Percentiles rank a stretch among this genome's conserved stretches.
Conservation (phyloP, 1,140 invertebrate species). For the Drosophila murphyi region DNA sequence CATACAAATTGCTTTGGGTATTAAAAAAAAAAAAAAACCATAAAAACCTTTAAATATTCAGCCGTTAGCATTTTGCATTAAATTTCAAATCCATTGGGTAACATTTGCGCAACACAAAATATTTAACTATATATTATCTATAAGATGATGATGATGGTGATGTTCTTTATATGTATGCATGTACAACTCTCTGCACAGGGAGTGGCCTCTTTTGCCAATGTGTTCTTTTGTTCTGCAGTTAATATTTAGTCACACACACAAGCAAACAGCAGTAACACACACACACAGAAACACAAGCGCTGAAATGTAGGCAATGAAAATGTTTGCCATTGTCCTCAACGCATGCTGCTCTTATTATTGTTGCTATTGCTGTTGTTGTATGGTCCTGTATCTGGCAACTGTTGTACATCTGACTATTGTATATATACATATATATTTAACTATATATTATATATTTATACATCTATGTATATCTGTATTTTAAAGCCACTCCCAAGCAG, state of each 20-base stretch:
- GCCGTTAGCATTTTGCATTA: not conserved
- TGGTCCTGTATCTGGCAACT: conserved; percentile 21
- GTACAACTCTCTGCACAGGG: conserved; percentile 16
- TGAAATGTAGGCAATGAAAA: conserved; percentile 75
- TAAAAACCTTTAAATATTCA: no score
- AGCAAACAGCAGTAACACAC: no score
- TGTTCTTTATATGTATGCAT: not conserved
- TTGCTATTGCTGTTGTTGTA: not conserved
- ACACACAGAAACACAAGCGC: conserved; percentile 30
- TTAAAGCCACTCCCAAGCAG: conserved; percentile 72
- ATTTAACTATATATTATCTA: conserved; percentile 6
- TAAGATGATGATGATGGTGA: not conserved
- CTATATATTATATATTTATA: no score
- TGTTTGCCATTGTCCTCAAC: conserved; percentile 37
- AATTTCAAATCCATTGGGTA: not conserved
- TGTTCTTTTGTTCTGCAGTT: conserved; percentile 23
- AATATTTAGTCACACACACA: conserved; percentile 39
- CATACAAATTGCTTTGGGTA: no score
- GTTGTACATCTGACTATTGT: not conserved
- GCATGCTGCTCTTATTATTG: not conserved
- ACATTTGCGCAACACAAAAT: conserved; percentile 2
- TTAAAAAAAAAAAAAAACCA: no score
- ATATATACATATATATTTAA: no score
- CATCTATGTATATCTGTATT: conserved; percentile 36
- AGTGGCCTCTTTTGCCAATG: conserved; percentile 20